These are phyloP conservation scores for Chiridota heheva DNA, from an alignment of 35 echinoderm and acorn worm species.

Conservation along the genomic window DNA sequence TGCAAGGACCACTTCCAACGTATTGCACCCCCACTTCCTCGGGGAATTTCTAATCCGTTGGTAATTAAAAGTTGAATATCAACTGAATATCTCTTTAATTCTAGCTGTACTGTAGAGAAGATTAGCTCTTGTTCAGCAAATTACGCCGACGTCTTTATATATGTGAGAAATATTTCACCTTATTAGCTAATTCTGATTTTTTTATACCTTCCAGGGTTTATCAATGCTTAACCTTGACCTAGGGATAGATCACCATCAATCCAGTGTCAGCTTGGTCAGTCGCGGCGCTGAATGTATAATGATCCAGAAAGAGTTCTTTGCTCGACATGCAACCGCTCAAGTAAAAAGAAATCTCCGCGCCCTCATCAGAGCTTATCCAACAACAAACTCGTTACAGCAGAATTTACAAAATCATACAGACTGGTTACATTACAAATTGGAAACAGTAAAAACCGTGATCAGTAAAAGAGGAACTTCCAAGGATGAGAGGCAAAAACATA, in stretches of 20 bases:
- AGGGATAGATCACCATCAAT: constrained; percentile 65
- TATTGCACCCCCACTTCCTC: no score
- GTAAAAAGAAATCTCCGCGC: constrained; percentile 63
- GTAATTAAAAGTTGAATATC: no score
- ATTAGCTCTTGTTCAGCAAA: no score
- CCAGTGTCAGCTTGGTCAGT: constrained; percentile 81
- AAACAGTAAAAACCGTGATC: no score
- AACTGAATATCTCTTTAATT: no score
- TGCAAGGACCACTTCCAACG: no score
- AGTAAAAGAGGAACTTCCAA: no score
- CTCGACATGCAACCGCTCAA: constrained; percentile 51
- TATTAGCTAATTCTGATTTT: not conserved
- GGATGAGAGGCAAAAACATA: no score
- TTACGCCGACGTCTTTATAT: no score
- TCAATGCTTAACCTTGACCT: constrained; percentile 67
- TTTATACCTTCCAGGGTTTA: constrained; percentile 55
- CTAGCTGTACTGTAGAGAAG: no score
- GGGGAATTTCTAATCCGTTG: no score
- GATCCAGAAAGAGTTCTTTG: constrained; percentile 87
- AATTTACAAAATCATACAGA: constrained; percentile 77
- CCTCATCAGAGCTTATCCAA: constrained; percentile 65
- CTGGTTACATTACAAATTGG: constrained; percentile 85
- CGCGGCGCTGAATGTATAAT: constrained; percentile 86
- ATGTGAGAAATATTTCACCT: no score
- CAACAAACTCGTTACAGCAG: constrained; percentile 56